Evolutionary conservation across 2,888 invertebrate genomes (phyloP), one percentile per base, ranked within the genome.

Genomic region (Oligia latruncula): DNA sequence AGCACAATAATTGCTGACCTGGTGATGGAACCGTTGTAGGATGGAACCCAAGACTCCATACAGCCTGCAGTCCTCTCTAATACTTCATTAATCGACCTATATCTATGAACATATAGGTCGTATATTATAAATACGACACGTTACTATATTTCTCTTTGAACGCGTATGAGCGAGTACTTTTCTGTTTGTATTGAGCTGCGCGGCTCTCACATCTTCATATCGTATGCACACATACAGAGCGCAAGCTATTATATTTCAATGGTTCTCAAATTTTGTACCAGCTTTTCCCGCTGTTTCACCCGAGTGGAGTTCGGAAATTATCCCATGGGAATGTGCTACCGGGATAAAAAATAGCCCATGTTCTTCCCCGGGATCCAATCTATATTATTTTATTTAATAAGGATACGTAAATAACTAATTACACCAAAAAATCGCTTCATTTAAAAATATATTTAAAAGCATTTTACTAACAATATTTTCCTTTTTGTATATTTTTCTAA

Each of bases 171-270:
- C 43, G 11, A 29, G 43, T 65, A 40, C 6, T 49, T 71, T 40
- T 49, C 9, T 52, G 29, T 71, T 62, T 35, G 62, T 46, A 79
- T 66, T 49, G 66, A 43, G 40, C 58, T 60, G n/a, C 2, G 29
- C 23, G 58, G 58, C 52, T 62, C 65, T 29, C 43, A 49, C 60
- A 29, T 13, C 65, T 71, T 80, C 65, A 80, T 71, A 58, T 71
- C 58, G 40, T 71, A 71, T 66, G 71, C 20, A 66, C 17, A 46
- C 49, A 23, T 17, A 64, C 29, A 65, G n/a, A 58, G 46, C 40
- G 35, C 20, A 20, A 40, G 64, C 20, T 49, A 17, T 55, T 55
- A 55, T 23, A 58, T 5, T 49, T n/a, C 40, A 20, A 55, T 23
- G 2, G 55, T 13, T n/a, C 49, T 71, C 46, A 49, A 71, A 70